phyloP scores from a whole-genome alignment of 2,888 invertebrate genomes.

The Deilephila porcellus region DNA sequence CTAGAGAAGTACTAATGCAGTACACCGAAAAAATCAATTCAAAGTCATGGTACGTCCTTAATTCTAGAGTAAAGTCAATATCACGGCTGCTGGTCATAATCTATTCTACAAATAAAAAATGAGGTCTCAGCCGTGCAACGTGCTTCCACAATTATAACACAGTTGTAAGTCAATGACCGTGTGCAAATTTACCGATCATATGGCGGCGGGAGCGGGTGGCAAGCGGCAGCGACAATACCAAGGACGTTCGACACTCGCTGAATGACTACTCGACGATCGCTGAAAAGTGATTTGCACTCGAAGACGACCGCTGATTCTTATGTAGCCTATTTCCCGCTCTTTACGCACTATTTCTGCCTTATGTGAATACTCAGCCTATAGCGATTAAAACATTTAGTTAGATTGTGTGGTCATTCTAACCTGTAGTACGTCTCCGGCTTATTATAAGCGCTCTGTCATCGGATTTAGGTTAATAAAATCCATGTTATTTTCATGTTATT shows the following conservation, averaged over 20 bases:
- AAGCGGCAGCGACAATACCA: conserved; percentile 67
- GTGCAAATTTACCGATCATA: conserved; percentile 67
- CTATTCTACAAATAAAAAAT: conserved; percentile 46
- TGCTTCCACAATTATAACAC: conserved; percentile 57
- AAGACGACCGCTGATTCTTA: conserved; percentile 7
- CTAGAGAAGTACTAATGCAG: background rate
- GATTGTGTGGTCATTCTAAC: background rate
- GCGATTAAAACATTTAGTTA: background rate
- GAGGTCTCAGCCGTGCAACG: conserved; percentile 67
- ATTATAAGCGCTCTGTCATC: background rate
- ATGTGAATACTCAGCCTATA: background rate
- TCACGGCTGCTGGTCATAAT: conserved; percentile 2
- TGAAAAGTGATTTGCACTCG: conserved; percentile 17
- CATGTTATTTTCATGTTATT: background rate
- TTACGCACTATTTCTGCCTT: background rate
- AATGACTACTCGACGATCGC: conserved; percentile 30
- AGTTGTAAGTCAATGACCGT: conserved; percentile 72
- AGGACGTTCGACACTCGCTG: conserved; percentile 60
- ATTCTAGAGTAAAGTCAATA: conserved; percentile 8
- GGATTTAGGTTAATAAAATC: background rate
- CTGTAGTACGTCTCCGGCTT: background rate
- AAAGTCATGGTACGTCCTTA: background rate
- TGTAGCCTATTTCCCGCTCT: conserved; percentile 19
- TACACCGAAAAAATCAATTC: background rate
- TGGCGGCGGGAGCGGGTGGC: conserved; percentile 65